phyloP scores from a whole-genome alignment of 2,888 invertebrate species.

The Ochropleura plecta region DNA sequence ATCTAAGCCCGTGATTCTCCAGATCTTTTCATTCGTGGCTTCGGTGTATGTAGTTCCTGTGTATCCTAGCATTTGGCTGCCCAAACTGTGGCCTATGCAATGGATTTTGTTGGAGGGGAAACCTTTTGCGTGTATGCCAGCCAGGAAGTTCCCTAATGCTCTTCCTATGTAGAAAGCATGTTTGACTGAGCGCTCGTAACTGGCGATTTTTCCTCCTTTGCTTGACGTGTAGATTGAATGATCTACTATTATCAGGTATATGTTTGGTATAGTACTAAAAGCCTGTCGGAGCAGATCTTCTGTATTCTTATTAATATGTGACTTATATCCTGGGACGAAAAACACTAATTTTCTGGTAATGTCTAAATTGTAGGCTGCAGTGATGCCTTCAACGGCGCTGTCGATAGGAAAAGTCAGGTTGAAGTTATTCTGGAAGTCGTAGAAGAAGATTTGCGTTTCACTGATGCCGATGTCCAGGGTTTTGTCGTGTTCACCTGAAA shows the following conservation, averaged over 20 bases:
- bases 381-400: slow-evolving; percentile 77
- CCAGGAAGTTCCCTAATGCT: slow-evolving; percentile 80
- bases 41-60: slow-evolving; percentile 78
- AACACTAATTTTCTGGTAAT: slow-evolving; percentile 80
- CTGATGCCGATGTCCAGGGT: slow-evolving; percentile 78
- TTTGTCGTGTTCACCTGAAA: slow-evolving; percentile 84
- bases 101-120: slow-evolving; percentile 82
- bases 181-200: slow-evolving; percentile 84
- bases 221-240: slow-evolving; percentile 84
- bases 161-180: slow-evolving; percentile 80
- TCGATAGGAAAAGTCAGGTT: slow-evolving; percentile 79
- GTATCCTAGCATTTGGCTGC: slow-evolving; percentile 83
- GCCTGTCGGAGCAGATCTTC: slow-evolving; percentile 82
- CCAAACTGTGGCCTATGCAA: slow-evolving; percentile 85
- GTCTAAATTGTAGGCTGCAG: slow-evolving; percentile 79
- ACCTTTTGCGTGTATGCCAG: slow-evolving; percentile 75
- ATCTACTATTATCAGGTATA: slow-evolving; percentile 84
- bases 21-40: slow-evolving; percentile 79
- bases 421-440: slow-evolving; percentile 85
- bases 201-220: slow-evolving; percentile 78
- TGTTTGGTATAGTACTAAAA: slow-evolving; percentile 80
- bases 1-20: slow-evolving; percentile 84
- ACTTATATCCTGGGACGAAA: slow-evolving; percentile 87
- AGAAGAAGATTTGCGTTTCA: slow-evolving; percentile 81
- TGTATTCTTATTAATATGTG: slow-evolving; percentile 81